Conservation (phyloP, 2,113 vertebrate species). For the Eurystomus gularis region DNA sequence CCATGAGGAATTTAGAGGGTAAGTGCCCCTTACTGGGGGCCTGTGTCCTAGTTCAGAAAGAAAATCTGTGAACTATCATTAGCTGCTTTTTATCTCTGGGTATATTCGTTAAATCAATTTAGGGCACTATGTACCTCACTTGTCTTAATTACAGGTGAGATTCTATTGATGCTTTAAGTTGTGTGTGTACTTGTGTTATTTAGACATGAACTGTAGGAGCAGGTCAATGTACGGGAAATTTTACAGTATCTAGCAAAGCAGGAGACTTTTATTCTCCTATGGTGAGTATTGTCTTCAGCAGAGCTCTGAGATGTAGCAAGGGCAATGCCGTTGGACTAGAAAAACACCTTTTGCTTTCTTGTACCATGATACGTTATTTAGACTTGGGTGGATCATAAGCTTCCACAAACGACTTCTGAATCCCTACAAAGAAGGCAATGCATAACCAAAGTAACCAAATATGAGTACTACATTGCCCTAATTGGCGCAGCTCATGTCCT, state of each 20-base stretch:
- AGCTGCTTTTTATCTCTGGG: background rate
- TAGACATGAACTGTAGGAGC: background rate
- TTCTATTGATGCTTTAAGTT: background rate
- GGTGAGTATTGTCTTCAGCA: background rate
- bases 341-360: background rate
- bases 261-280: background rate
- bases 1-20: background rate
- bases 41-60: background rate
- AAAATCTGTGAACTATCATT: background rate
- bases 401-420: background rate
- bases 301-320: background rate
- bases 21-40: background rate
- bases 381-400: background rate
- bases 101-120: background rate
- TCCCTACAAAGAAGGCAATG: background rate
- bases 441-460: background rate
- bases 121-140: background rate
- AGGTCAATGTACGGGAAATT: background rate
- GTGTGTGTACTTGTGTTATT: background rate
- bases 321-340: background rate
- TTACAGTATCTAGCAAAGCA: background rate
- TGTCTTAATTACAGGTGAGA: background rate
- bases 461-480: background rate
- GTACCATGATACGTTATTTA: background rate
- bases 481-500: background rate